Evolutionary conservation across 2,888 invertebrate genomes (phyloP).

Genomic region (Drosophila borealis): DNA sequence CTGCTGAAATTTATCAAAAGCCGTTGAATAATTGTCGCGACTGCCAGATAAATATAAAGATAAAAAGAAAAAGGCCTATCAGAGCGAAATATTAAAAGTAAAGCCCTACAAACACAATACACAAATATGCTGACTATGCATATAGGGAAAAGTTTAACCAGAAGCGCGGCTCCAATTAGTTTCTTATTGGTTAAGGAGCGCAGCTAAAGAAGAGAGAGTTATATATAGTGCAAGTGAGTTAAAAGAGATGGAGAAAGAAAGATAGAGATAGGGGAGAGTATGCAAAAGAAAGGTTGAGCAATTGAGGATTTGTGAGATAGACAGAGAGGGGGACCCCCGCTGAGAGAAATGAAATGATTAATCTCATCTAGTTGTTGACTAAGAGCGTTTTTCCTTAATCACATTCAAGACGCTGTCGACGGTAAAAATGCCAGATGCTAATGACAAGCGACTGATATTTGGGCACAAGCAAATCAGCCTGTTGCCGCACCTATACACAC

Average conservation of each 20-base stretch:
- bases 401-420: background rate
- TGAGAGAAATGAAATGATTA: background rate
- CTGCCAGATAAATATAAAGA: too few relatives aligned
- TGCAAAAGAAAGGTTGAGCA: background rate
- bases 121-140: too few relatives aligned
- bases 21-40: background rate
- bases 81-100: background rate
- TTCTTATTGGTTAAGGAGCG: too few relatives aligned
- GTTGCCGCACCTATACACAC: background rate
- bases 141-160: background rate
- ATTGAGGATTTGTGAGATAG: background rate
- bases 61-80: background rate
- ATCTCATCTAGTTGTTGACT: background rate
- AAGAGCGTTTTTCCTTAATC: background rate
- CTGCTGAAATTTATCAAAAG: background rate
- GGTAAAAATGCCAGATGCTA: background rate
- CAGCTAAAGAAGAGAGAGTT: background rate
- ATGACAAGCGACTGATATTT: slow-evolving; percentile 37
- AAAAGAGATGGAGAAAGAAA: too few relatives aligned
- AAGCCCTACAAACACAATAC: too few relatives aligned
- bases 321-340: background rate
- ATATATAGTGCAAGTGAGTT: too few relatives aligned
- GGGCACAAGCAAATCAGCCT: slow-evolving; percentile 16
- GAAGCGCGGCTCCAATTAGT: background rate
- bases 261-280: background rate